A percentile compares a stretch with the other conserved stretches of the same genome.
phyloP scores from a whole-genome alignment of 2,888 invertebrate species.

The Lycocerus yunnanus region DNA sequence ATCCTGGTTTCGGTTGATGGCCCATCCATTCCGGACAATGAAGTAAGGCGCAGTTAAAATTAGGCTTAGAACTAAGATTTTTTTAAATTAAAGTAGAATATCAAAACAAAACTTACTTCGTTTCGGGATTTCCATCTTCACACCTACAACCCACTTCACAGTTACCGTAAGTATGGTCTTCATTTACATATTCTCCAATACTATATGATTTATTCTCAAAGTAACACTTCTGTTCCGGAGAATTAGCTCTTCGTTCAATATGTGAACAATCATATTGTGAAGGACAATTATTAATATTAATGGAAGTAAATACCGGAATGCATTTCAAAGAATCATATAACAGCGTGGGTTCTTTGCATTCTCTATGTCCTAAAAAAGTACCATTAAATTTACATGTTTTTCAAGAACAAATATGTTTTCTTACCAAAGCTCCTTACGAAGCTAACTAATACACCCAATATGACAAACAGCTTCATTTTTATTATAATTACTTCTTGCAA shows the following conservation, averaged over 20 bases:
- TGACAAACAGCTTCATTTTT: neutral
- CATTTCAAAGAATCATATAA: slow-evolving; percentile 15
- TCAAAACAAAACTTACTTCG: neutral
- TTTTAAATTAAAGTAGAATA: neutral
- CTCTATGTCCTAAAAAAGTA: neutral
- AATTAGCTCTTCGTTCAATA: neutral
- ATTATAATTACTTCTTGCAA: too few species aligned
- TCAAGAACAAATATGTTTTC: neutral
- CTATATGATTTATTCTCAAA: slow-evolving; percentile 28
- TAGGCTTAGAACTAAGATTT: neutral
- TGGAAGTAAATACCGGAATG: slow-evolving; percentile 24
- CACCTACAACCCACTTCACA: slow-evolving; percentile 32
- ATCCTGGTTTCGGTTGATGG: neutral
- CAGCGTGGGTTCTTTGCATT: neutral
- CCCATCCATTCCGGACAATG: slow-evolving; percentile 32
- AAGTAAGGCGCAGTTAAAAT: slow-evolving; percentile 36
- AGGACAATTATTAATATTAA: slow-evolving; percentile 32
- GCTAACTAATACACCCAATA: neutral
- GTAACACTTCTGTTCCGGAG: slow-evolving; percentile 16
- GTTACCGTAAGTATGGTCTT: slow-evolving; percentile 21
- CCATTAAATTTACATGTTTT: neutral
- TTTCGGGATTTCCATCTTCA: neutral
- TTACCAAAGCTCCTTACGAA: neutral
- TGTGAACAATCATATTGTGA: slow-evolving; percentile 19
- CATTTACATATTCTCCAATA: slow-evolving; percentile 10